Base-by-base conservation (phyloP, 2,113 vertebrate species). In the Sialia sialis region DNA sequence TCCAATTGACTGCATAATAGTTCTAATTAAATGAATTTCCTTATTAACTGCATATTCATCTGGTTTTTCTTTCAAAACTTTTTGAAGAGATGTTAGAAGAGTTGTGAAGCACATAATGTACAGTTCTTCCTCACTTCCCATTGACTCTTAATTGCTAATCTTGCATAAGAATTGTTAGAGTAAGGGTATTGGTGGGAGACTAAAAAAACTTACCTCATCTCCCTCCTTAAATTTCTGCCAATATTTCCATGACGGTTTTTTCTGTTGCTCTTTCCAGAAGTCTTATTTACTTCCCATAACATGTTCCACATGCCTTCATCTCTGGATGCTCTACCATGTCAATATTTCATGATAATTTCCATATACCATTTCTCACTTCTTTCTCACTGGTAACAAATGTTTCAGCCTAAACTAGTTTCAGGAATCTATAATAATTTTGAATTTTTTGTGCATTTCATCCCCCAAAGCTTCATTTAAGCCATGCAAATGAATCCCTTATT, bases 311-410 rank as follows among this genome's bases (percentile, higher is more conserved):
- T 64, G 6, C 43, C 29, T 68, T 86, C 16, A 32, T 4, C 22
- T 58, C 20, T 89, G 23, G 13, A 38, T 51, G 1, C 9, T 8
- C 5, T 22, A 9, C 2, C 1, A 3, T 21, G 7, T 1, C 2
- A 0, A 13, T 59, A 59, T 51, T 73, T 69, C 26, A 15, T 51
- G 6, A 44, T 32, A 22, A 26, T 17, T 68, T 73, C n/a, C 9
- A 16, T 25, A 4, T 9, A 59, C 2, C 5, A 2, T 30, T 44
- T 74, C 5, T 83, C 62, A 51, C 6, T 21, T 29, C 20, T 68
- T 3, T 43, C 11, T 7, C 7, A 32, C 4, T n/a, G 16, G 49
- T 67, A 64, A 5, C 2, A 66, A 54, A 58, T 29, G 2, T 74
- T 87, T 87, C 27, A 74, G 4, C 13, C 32, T 46, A 68, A 18